These are phyloP conservation scores for Phainopepla nitens DNA, from an alignment of 2,113 vertebrate genomes.

Conservation along the genomic window DNA sequence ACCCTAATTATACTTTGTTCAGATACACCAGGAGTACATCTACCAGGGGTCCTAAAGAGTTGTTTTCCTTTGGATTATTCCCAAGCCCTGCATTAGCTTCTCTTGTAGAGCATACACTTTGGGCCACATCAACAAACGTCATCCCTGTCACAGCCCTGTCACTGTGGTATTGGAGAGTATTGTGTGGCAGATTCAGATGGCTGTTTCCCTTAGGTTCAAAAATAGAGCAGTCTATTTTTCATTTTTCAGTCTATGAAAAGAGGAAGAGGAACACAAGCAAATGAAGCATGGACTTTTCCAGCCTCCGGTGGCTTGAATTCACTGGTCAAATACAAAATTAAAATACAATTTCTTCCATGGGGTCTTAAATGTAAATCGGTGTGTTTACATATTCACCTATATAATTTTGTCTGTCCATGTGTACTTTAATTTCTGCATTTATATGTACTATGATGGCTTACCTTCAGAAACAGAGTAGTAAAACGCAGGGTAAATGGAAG, in stretches of 20 bases:
- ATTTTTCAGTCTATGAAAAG: not conserved
- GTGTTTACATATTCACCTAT: not conserved
- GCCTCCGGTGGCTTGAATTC: not conserved
- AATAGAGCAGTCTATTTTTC: not conserved
- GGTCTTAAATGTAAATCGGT: not conserved
- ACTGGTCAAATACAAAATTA: not conserved
- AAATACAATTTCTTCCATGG: not conserved
- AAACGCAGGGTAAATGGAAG: not conserved
- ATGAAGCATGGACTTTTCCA: not conserved
- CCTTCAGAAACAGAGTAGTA: not conserved
- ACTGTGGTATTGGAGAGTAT: not conserved
- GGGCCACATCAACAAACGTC: not conserved
- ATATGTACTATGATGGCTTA: not conserved
- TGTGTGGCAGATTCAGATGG: not conserved
- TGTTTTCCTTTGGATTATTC: not conserved
- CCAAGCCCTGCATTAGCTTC: not conserved
- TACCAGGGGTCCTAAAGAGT: not conserved
- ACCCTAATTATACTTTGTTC: not conserved
- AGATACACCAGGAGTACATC: not conserved
- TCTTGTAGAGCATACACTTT: not conserved
- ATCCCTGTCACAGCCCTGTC: not conserved
- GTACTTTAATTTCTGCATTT: not conserved
- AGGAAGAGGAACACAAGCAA: not conserved
- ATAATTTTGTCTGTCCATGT: not conserved
- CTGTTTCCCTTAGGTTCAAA: not conserved